These are phyloP conservation scores for Apotomis turbidana DNA, from an alignment of 2,888 invertebrate genomes.

Conservation along the genomic window DNA sequence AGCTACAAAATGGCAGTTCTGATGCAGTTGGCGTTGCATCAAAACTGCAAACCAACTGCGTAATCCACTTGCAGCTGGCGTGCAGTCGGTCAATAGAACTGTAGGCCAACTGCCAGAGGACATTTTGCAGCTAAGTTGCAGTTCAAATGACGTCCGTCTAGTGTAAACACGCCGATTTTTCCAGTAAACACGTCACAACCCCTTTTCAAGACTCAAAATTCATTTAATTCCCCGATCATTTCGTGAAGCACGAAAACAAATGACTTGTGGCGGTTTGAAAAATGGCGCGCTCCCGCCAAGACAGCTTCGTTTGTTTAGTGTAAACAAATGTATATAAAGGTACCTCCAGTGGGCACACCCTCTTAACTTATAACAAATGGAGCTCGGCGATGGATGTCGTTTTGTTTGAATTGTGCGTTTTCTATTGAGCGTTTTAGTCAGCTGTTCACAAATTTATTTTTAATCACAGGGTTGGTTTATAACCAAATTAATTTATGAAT, in stretches of 20 bases:
- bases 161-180: no score
- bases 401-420: conserved; percentile 1
- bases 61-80: no score
- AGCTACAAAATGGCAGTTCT: no score
- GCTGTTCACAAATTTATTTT: no score
- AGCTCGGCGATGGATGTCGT: conserved; percentile 10
- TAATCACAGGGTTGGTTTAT: no score
- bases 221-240: conserved; percentile 33
- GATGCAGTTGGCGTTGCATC: no score
- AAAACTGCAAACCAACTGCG: no score
- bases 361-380: conserved; percentile 37
- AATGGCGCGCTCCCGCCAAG: conserved; percentile 55
- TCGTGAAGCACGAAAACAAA: conserved; percentile 54
- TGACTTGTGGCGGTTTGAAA: conserved; percentile 64
- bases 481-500: no score
- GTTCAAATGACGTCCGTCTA: no score
- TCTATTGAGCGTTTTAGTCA: not conserved
- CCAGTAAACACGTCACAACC: not conserved
- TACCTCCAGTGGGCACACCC: conserved; percentile 29
- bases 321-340: conserved; percentile 19
- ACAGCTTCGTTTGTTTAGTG: conserved; percentile 56
- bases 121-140: no score
- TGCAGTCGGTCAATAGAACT: no score
- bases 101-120: no score
- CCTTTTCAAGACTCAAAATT: conserved; percentile 21